Percentiles rank a stretch among this genome's conserved stretches.
Evolutionary conservation across 2,797 vertebrate species (phyloP).

Genomic region (Coracias cyanogaster): DNA sequence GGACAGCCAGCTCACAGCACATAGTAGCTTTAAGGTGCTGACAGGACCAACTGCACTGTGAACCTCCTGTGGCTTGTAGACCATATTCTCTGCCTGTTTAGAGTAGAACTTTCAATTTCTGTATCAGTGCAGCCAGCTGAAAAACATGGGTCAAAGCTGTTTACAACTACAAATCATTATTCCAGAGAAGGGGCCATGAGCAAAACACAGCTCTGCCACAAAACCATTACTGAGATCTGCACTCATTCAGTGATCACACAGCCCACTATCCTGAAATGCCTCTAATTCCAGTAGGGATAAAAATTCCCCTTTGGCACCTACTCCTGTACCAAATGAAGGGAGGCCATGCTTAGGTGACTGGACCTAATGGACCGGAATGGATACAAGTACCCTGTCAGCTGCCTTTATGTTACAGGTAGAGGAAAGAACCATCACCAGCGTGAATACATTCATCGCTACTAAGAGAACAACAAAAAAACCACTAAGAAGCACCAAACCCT

Average conservation of each 20-base stretch:
- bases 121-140: not conserved
- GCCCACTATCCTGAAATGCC: not conserved
- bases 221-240: not conserved
- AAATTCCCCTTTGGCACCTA: not conserved
- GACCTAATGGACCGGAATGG: not conserved
- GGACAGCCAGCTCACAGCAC: not conserved
- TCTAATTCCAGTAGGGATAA: not conserved
- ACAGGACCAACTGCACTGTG: not conserved
- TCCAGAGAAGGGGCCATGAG: not conserved
- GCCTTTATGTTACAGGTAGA: not conserved
- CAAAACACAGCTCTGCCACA: not conserved
- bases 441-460: not conserved
- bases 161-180: not conserved
- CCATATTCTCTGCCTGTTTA: not conserved
- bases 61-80: not conserved
- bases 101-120: not conserved
- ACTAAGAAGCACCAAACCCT: not conserved
- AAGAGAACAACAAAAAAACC: not conserved
- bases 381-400: not conserved
- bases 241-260: not conserved
- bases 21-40: not conserved
- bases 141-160: not conserved
- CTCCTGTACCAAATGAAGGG: not conserved
- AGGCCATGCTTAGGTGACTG: not conserved
- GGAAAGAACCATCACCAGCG: not conserved